Conservation (phyloP, 2,888 invertebrate species). For the Philereme vetulata region DNA sequence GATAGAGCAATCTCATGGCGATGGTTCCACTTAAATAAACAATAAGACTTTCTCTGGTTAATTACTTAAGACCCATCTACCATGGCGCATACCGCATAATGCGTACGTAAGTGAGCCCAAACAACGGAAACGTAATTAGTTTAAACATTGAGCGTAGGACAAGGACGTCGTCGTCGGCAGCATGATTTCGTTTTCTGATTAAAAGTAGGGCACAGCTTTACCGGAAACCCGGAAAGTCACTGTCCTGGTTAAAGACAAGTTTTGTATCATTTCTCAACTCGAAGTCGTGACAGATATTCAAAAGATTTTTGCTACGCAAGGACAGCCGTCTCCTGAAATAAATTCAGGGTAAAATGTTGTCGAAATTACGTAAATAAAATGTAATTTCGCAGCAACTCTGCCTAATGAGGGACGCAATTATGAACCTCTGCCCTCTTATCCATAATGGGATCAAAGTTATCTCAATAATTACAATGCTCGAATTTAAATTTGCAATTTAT, state of each 20-base stretch:
- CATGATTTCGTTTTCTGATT: too few species aligned
- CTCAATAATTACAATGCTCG: conserved; percentile 52
- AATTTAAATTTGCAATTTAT: conserved; percentile 40
- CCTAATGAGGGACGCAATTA: conserved; percentile 70
- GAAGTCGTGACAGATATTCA: conserved; percentile 22
- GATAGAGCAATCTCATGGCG: conserved; percentile 50
- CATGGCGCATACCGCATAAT: too few species aligned
- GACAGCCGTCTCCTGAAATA: conserved; percentile 41
- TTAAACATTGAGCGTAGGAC: too few species aligned
- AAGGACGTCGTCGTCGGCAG: too few species aligned
- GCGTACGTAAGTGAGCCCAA: too few species aligned
- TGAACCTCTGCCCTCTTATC: conserved; percentile 55
- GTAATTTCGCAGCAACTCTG: conserved; percentile 57
- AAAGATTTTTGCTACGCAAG: conserved; percentile 25
- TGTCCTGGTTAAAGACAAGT: conserved; percentile 4
- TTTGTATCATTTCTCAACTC: conserved; percentile 11
- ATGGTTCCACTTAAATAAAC: conserved; percentile 46
- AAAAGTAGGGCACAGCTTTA: background rate
- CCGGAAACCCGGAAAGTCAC: background rate
- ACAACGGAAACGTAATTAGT: too few species aligned
- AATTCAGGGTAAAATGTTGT: conserved; percentile 50
- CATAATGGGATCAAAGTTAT: conserved; percentile 54
- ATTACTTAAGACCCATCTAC: conserved; percentile 34
- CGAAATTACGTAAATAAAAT: conserved; percentile 63
- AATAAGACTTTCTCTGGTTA: conserved; percentile 51